Base-by-base conservation (phyloP, 2,888 invertebrate species). In the Autographa pulchrina region DNA sequence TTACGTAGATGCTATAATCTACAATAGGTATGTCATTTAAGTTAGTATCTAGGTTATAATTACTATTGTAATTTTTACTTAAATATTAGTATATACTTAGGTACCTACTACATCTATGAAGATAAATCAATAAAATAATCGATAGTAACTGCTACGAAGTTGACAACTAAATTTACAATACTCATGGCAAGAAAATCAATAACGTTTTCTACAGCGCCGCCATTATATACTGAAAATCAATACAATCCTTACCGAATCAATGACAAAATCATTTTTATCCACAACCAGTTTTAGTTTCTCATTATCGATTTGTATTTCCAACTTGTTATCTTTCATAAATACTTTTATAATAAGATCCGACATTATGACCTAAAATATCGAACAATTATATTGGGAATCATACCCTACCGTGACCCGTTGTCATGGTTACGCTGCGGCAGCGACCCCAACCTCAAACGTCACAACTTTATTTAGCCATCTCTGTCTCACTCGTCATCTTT, bases 311-410 rank as follows among this genome's bases (percentile, higher is more conserved):
- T 70, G 68, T 68, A 92, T 88, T 74, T 83, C 83, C 43, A 92
- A 82, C 48, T 80, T 81, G 71, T 88, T 86, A 2, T 85, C 84
- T 13, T 90, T 82, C 48, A 92, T 75, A 68, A 80, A 81, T 72
- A 93, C 87, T 81, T 92, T 89, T 77, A 93, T 84, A 63, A 88
- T 78, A 25, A 92, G 75, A 68, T 91, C 90, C 61, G 90, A 82
- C 91, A 92, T 92, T 82, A 80, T 85, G 89, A 90, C 90, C 90
- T 89, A 90, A 91, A 93, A 92, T 93, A 94, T 94, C 93, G 93
- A 92, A 93, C 93, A 92, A 85, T 83, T 85, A 82, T 93, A 94
- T 94, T 91, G 94, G 92, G 94, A 94, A 95, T 94, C 93, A 91
- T 91, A 90, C 93, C 94, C 93, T 90, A 59, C 66, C 77, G 84